Base-by-base conservation (phyloP, 2,113 vertebrate genomes). In the Etheostoma cragini region DNA sequence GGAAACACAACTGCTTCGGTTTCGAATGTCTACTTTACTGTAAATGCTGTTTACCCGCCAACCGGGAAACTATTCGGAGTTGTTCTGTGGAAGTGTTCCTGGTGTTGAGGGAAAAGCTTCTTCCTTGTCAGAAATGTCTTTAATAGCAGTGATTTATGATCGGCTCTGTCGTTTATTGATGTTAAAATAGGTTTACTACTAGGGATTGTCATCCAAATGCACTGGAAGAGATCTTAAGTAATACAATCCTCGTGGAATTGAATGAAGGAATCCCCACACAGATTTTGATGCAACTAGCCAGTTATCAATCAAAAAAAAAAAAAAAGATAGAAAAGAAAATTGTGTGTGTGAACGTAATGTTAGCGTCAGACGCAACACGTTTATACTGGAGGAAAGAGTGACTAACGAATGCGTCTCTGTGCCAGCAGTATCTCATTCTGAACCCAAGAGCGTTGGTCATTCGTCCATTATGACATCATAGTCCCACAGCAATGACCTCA, bases 401-500 rank as follows among this genome's bases (percentile, higher is more conserved):
- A 63, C 58, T 47, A 47, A 78, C n/a, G 63, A 71, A 82, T 22
- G 47, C 47, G 70, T 71, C 14, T 50, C 24, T 5, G 33, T 62
- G 80, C 67, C 76, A 88, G 73, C 30, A 68, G 42, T 33, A 57
- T 72, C 53, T 45, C 47, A 53, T 61, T 66, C 42, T 19, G 64
- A 75, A 78, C 69, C 83, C 86, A 63, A 54, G 35, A 71, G 68
- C 12, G 10, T 24, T 61, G 68, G 80, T 63, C 54, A 50, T 70
- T 72, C 4, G 50, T 80, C 68, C 63, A 21, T 75, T 80, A 80
- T 89, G 88, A 93, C 80, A 65, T 89, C 88, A 90, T 54, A 5
- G 61, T 90, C 87, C 78, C 84, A 70, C 22, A 68, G 57, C 63
- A n/a, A 85, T 89, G 80, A 92, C 81, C 75, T 92, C 89, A 91